Conservation (phyloP, 1,140 invertebrate genomes). For the Apocrypta bakeri region DNA sequence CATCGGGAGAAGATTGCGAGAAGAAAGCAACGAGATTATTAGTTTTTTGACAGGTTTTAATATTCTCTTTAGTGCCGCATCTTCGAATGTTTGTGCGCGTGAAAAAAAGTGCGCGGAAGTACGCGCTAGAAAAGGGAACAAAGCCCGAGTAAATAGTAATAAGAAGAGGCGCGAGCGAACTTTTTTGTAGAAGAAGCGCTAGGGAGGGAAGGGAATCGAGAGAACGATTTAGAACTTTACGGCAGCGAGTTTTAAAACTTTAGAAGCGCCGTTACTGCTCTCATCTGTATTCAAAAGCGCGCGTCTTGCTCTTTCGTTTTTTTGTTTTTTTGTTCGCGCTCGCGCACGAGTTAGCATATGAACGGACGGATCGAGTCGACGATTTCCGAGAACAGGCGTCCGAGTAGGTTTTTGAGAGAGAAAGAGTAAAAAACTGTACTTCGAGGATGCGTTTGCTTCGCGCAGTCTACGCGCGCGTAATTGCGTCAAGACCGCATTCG, state of each 20-base stretch:
- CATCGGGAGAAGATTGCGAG: no score
- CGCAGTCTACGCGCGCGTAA: neutral
- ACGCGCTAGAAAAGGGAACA: neutral
- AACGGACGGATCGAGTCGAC: slow-evolving; percentile 17
- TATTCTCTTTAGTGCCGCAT: neutral
- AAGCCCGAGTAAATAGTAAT: neutral
- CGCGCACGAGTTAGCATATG: slow-evolving; percentile 34
- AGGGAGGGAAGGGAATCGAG: slow-evolving; percentile 7
- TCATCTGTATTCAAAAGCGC: slow-evolving; percentile 47
- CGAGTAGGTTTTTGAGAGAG: neutral
- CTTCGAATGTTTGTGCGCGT: neutral
- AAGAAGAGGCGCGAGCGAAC: neutral
- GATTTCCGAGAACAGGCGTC: slow-evolving; percentile 15
- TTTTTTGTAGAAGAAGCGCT: neutral
- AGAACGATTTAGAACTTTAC: slow-evolving; percentile 39
- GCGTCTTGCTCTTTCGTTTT: slow-evolving; percentile 13
- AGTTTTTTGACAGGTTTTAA: no score
- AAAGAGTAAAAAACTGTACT: neutral
- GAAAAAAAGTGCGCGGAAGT: neutral
- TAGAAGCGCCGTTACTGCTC: slow-evolving; percentile 37
- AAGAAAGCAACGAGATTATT: no score
- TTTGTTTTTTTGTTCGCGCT: neutral
- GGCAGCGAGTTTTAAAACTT: slow-evolving; percentile 44
- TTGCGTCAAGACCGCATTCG: neutral
- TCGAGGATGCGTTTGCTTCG: neutral